phyloP scores from a whole-genome alignment of 37 sponge, comb jelly and placozoan genomes.

The Spongilla lacustris region DNA sequence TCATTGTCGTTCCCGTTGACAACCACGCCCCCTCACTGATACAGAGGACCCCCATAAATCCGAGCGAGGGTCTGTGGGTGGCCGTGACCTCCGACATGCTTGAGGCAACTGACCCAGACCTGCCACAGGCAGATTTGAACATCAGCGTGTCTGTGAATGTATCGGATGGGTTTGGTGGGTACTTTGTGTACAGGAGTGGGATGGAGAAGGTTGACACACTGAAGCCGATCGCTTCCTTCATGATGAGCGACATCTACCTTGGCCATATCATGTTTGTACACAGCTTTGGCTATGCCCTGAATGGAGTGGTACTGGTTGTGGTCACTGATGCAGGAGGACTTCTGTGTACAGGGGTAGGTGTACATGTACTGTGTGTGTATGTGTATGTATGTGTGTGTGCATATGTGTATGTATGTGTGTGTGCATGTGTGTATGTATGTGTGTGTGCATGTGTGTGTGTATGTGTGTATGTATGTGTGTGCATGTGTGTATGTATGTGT shows the following conservation, averaged over 20 bases:
- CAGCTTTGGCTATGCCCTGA: background rate
- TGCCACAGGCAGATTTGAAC: slow-evolving; percentile 16
- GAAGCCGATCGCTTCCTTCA: background rate
- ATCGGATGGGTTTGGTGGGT: background rate
- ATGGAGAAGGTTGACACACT: background rate
- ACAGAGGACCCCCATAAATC: background rate
- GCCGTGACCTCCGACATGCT: slow-evolving; percentile 17
- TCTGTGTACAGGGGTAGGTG: background rate
- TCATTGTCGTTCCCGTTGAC: slow-evolving; percentile 44
- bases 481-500: no score
- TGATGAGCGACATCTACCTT: slow-evolving; percentile 25
- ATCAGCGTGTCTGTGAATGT: background rate
- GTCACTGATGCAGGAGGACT: background rate
- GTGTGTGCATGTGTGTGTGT: no score
- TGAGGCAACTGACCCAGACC: slow-evolving; percentile 32
- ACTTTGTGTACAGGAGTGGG: background rate
- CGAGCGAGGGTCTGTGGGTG: slow-evolving; percentile 43
- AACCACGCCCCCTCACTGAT: slow-evolving; percentile 29
- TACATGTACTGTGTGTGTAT: no score
- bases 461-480: no score
- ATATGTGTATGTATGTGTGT: background rate
- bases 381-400: no score
- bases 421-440: background rate
- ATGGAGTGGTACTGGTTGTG: background rate
- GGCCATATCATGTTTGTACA: background rate